phyloP scores from a whole-genome alignment of 2,888 invertebrate species.

The Parnassius glacialis region DNA sequence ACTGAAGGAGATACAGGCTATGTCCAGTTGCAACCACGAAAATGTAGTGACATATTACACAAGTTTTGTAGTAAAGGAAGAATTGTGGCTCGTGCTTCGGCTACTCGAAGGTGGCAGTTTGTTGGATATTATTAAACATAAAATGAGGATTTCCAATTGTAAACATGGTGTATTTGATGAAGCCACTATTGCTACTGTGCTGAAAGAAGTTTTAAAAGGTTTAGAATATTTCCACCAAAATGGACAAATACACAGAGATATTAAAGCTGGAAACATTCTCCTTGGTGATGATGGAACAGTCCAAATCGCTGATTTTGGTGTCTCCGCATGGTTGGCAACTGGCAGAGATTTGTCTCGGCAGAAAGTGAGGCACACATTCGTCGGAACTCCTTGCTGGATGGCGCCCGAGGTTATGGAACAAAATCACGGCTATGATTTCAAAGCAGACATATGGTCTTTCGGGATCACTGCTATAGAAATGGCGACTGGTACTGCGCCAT shows the following conservation, averaged over 20 bases:
- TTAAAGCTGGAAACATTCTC: slow-evolving; percentile 92
- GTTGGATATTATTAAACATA: slow-evolving; percentile 96
- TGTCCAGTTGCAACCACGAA: slow-evolving; percentile 99
- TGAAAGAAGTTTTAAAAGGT: slow-evolving; percentile 97
- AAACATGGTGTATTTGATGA: slow-evolving; percentile 99
- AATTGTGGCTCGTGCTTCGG: slow-evolving; percentile 98
- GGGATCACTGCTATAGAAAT: slow-evolving; percentile 99
- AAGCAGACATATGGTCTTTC: slow-evolving; percentile 91
- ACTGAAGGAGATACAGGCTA: slow-evolving; percentile 95
- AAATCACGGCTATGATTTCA: slow-evolving; percentile 99
- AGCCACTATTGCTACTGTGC: slow-evolving; percentile 97
- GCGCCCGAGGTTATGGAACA: slow-evolving; percentile 99
- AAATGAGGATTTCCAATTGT: slow-evolving; percentile 94
- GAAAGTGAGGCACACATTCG: slow-evolving; percentile 98
- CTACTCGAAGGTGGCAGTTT: slow-evolving; percentile 96
- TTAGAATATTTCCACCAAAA: slow-evolving; percentile 99
- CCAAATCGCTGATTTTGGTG: slow-evolving; percentile 99
- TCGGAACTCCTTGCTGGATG: slow-evolving; percentile 99
- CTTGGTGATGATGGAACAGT: slow-evolving; percentile 98
- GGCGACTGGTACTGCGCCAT: slow-evolving; percentile 99
- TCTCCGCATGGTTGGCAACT: slow-evolving; percentile 98
- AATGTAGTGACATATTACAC: slow-evolving; percentile 99
- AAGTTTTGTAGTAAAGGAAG: slow-evolving; percentile 98
- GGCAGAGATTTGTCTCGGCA: slow-evolving; percentile 97
- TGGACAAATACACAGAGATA: slow-evolving; percentile 95